Conservation (phyloP, 2,888 invertebrate species). For the Ditula angustiorana region DNA sequence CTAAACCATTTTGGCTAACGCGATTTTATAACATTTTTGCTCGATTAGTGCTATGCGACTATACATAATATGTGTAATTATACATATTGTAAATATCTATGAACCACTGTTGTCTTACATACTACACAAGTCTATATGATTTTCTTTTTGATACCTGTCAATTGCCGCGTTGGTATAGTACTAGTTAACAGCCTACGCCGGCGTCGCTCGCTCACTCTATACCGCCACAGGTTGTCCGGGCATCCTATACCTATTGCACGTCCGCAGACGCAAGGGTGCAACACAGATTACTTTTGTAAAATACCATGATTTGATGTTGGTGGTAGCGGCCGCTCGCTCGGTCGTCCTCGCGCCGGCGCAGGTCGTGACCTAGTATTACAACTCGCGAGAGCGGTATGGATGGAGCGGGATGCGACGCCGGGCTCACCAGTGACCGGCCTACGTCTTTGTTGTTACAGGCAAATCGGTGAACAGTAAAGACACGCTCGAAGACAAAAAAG, state of each 20-base stretch:
- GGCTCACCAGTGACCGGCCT: conserved; percentile 66
- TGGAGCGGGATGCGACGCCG: conserved; percentile 44
- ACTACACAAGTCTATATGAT: neutral
- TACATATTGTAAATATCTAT: conserved; percentile 24
- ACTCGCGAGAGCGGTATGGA: conserved; percentile 22
- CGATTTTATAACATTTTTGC: conserved; percentile 20
- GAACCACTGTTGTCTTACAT: neutral
- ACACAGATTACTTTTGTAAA: neutral
- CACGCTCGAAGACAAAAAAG: conserved; percentile 89
- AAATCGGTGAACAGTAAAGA: conserved; percentile 87
- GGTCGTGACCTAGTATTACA: conserved; percentile 21
- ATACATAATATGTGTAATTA: conserved; percentile 20
- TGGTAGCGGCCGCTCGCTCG: neutral
- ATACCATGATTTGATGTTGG: neutral
- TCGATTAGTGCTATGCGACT: conserved; percentile 24
- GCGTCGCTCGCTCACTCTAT: conserved; percentile 36
- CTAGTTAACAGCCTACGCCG: conserved; percentile 25
- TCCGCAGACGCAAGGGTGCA: neutral
- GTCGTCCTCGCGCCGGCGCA: conserved; percentile 22
- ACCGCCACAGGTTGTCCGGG: conserved; percentile 19
- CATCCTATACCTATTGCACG: neutral
- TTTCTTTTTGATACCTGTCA: neutral
- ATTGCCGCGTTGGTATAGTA: conserved; percentile 9
- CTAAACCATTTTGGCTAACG: conserved; percentile 5
- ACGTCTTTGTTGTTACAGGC: conserved; percentile 84